These are phyloP conservation scores for Atherinomorus stipes DNA, from an alignment of 2,113 vertebrate genomes.

Conservation along the genomic window DNA sequence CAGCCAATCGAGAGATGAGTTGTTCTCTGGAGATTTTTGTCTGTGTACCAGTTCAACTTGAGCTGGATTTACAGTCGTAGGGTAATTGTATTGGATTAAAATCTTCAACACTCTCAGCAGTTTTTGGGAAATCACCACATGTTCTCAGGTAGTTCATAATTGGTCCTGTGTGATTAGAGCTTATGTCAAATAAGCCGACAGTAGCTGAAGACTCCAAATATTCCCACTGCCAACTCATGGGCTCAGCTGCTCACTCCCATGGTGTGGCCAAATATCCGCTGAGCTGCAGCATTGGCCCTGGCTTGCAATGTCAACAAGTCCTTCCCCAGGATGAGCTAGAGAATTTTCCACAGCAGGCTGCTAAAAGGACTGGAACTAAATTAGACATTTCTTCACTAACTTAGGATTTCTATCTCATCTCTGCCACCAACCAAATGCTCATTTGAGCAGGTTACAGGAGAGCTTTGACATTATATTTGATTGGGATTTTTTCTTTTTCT, in stretches of 20 bases:
- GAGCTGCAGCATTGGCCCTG: constrained; percentile 30
- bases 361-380: constrained; percentile 11
- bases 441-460: neutral
- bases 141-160: constrained; percentile 57
- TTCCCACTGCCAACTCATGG: constrained; percentile 33
- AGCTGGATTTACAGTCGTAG: neutral
- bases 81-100: constrained; percentile 50
- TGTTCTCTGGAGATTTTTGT: constrained; percentile 34
- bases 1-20: constrained; percentile 15
- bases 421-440: constrained; percentile 7
- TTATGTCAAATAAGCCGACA: constrained; percentile 49
- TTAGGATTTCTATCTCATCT: constrained; percentile 8
- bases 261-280: constrained; percentile 35
- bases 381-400: neutral
- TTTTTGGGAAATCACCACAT: constrained; percentile 37
- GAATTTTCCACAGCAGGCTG: constrained; percentile 28
- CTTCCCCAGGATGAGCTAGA: constrained; percentile 41
- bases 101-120: constrained; percentile 26
- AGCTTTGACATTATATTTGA: constrained; percentile 6
- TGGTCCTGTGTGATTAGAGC: constrained; percentile 54
- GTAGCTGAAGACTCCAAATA: constrained; percentile 41
- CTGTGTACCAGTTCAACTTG: neutral
- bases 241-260: constrained; percentile 9
- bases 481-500: no score
- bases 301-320: constrained; percentile 47